Base-by-base conservation (phyloP, 37 sponge, comb jelly and placozoan species). In the Halichondria panicea region DNA sequence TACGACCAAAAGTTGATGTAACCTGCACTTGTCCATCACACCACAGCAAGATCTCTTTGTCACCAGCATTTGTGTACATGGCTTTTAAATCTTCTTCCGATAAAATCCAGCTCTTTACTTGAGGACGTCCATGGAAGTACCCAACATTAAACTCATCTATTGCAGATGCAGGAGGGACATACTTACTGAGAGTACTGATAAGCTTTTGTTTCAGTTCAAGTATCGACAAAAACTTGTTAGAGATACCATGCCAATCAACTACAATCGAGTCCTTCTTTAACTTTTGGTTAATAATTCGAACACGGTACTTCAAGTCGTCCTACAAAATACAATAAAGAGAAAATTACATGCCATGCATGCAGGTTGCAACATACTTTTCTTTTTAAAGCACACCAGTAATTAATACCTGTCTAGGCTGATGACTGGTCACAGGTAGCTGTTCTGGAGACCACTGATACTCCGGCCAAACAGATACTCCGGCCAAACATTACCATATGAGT, bases 81-180 rank as follows among this genome's bases (percentile, higher is more conserved):
- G 60, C 53, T 43, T 69, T 8, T 45, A 69, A 27, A 52, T 69
- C 70, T 13, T 69, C 12, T 28, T 69, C 70, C 13, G 70, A 69
- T 18, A 69, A 31, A 46, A 69, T 69, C 70, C 74, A 74, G 21
- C 32, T 34, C 21, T 74, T 74, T 1, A 43, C 21, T 35, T 55
- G 60, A 22, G 58, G 61, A 4, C 61, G 39, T 27, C 74, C 61
- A 44, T 74, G 60, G 12, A 74, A 58, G 28, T 74, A 74, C 21
- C 74, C 72, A 18, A 71, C 37, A 44, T 74, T 74, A 31, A 74
- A 74, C 4, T 37, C 25, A 71, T 45, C 52, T 13, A n/a, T 22
- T n/a, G n/a, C n/a, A n/a, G n/a, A n/a, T 39, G 44, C 4, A n/a
- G 19, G 40, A 56, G 74, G 74, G 11, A 74, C 33, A 35, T 74